Percentiles rank a stretch among this genome's conserved stretches.
phyloP scores from a whole-genome alignment of 2,113 vertebrate genomes.

The Tyrannus savana region DNA sequence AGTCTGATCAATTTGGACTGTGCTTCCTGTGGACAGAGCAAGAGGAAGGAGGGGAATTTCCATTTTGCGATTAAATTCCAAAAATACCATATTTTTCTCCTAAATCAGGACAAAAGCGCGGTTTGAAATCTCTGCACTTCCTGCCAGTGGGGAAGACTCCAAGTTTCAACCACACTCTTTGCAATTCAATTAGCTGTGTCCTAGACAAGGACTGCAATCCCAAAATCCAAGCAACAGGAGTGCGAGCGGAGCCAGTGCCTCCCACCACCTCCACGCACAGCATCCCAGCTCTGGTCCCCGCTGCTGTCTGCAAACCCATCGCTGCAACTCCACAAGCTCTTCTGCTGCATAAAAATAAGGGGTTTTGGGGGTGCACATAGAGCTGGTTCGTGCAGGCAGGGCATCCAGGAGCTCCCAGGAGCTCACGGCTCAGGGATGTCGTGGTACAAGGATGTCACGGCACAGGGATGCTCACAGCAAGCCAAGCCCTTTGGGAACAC shows the following conservation, averaged over 20 bases:
- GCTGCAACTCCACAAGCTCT: not conserved
- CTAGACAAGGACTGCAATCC: not conserved
- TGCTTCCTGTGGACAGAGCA: not conserved
- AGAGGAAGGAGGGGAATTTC: slow-evolving; percentile 10
- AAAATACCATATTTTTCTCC: not conserved
- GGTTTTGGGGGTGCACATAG: accelerated
- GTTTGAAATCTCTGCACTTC: slow-evolving; percentile 22
- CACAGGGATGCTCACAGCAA: accelerated
- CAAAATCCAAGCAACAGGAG: not conserved
- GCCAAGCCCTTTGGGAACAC: not conserved
- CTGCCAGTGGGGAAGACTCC: slow-evolving; percentile 34
- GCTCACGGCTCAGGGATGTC: not conserved
- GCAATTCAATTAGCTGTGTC: slow-evolving; percentile 34
- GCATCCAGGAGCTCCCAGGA: not conserved
- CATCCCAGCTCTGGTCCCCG: not conserved
- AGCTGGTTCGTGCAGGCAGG: too few species aligned
- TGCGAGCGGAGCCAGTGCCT: accelerated
- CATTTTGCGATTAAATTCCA: slow-evolving; percentile 8
- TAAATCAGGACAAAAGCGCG: slow-evolving; percentile 10
- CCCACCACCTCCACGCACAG: not conserved
- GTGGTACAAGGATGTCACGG: accelerated
- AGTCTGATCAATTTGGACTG: not conserved
- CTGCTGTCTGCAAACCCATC: not conserved
- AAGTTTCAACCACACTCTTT: slow-evolving; percentile 15
- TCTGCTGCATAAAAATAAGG: not conserved